These are phyloP conservation scores for Drosophila bunnanda DNA, from an alignment of 2,888 invertebrate genomes.

Conservation along the genomic window DNA sequence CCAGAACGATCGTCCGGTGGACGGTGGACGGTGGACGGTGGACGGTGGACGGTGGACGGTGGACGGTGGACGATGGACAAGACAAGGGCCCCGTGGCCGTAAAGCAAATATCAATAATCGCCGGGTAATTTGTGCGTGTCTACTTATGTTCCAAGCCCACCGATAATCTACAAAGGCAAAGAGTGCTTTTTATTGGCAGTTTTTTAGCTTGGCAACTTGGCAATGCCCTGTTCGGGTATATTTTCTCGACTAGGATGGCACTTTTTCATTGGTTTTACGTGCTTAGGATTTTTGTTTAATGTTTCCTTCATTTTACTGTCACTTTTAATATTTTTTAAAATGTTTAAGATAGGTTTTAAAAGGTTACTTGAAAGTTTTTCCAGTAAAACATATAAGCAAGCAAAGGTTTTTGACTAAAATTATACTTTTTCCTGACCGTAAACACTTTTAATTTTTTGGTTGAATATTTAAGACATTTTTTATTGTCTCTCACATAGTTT, in stretches of 20 bases:
- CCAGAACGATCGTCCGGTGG: constrained; percentile 66
- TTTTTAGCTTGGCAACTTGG: constrained; percentile 1
- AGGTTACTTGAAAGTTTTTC: too few relatives aligned
- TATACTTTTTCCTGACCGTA: too few relatives aligned
- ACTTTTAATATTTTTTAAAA: neutral
- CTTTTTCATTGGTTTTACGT: neutral
- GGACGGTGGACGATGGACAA: constrained; percentile 62
- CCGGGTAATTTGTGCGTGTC: constrained; percentile 71
- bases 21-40: constrained; percentile 62
- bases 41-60: constrained; percentile 61
- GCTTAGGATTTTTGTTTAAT: neutral
- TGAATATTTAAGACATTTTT: too few relatives aligned
- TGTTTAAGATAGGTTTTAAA: neutral
- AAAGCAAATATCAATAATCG: constrained; percentile 73
- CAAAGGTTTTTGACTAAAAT: too few relatives aligned
- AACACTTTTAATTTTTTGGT: too few relatives aligned
- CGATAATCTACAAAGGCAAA: constrained; percentile 18
- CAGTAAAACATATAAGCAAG: too few relatives aligned
- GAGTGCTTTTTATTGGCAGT: neutral
- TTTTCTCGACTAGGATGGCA: constrained; percentile 32
- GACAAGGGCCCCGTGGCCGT: constrained; percentile 36
- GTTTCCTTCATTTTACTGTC: neutral
- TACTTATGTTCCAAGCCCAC: constrained; percentile 31
- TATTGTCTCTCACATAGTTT: too few relatives aligned
- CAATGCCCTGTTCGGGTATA: constrained; percentile 8